Evolutionary conservation across 2,113 vertebrate species (phyloP).

Genomic region (Amblyopsis rosae): DNA sequence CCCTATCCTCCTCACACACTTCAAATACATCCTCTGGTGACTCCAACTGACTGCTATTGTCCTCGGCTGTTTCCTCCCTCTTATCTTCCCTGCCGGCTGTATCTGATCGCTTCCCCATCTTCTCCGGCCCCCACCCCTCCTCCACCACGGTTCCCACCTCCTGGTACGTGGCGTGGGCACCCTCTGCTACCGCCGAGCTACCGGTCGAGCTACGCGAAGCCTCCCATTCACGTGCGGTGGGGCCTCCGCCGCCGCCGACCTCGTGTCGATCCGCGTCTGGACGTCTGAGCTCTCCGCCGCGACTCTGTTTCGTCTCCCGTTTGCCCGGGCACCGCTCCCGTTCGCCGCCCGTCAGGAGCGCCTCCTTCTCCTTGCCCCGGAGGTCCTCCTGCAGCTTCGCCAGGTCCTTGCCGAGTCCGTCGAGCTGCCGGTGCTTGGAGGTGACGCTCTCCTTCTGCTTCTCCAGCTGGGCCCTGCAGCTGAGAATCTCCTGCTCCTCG

Average conservation of each 20-base stretch:
- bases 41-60: conserved; percentile 40
- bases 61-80: conserved; percentile 6
- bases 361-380: conserved; percentile 29
- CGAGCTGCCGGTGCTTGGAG: conserved; percentile 38
- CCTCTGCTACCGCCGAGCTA: not conserved
- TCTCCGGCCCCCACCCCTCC: not conserved
- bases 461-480: conserved; percentile 46
- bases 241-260: not conserved
- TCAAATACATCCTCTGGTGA: conserved; percentile 17
- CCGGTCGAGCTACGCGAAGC: not conserved
- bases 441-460: conserved; percentile 17
- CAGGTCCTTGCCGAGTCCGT: conserved; percentile 45
- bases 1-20: not conserved
- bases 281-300: not conserved
- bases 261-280: not conserved
- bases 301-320: conserved; percentile 12
- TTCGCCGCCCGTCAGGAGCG: conserved; percentile 24
- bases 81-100: conserved; percentile 16
- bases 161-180: conserved; percentile 9
- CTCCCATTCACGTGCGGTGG: not conserved
- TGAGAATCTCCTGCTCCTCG: conserved; percentile 46
- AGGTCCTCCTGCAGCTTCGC: conserved; percentile 51
- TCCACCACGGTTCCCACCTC: conserved; percentile 16
- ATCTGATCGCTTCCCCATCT: conserved; percentile 6
- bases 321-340: conserved; percentile 43